Percentiles rank a stretch among this genome's conserved stretches.
Conservation (phyloP, 2,113 vertebrate genomes). For the Oreocharis arfaki region DNA sequence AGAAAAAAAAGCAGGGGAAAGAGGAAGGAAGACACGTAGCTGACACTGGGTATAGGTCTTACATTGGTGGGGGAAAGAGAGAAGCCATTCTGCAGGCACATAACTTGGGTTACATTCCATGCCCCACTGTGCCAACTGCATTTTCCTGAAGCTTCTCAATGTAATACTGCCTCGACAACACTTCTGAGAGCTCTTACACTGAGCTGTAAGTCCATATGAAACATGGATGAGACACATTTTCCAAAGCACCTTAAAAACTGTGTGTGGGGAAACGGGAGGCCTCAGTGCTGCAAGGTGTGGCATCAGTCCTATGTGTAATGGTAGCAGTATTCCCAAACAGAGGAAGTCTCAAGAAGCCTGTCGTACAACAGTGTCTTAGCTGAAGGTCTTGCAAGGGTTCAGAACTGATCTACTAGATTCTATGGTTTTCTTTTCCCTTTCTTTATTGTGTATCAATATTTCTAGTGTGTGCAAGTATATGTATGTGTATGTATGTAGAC, state of each 20-base stretch:
- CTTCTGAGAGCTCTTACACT: not conserved
- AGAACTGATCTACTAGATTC: not conserved
- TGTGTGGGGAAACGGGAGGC: accelerated
- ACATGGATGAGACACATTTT: not conserved
- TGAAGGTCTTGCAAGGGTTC: not conserved
- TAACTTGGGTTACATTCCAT: not conserved
- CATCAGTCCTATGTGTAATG: accelerated
- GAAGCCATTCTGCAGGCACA: not conserved
- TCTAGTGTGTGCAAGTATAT: not conserved
- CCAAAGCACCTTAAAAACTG: not conserved
- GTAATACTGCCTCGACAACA: not conserved
- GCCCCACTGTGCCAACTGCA: not conserved
- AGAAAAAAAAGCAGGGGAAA: accelerated
- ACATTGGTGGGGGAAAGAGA: not conserved
- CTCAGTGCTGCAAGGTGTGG: not conserved
- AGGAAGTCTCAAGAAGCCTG: not conserved
- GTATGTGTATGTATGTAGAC: not conserved
- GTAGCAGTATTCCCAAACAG: not conserved
- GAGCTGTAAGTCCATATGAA: not conserved
- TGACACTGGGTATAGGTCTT: not conserved
- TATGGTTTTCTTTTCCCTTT: not conserved
- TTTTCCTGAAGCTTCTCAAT: not conserved
- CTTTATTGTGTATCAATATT: not conserved
- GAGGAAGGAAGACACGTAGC: not conserved
- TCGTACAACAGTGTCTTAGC: not conserved